Base-by-base conservation (phyloP, 2,888 invertebrate genomes). In the Ophion costatus region DNA sequence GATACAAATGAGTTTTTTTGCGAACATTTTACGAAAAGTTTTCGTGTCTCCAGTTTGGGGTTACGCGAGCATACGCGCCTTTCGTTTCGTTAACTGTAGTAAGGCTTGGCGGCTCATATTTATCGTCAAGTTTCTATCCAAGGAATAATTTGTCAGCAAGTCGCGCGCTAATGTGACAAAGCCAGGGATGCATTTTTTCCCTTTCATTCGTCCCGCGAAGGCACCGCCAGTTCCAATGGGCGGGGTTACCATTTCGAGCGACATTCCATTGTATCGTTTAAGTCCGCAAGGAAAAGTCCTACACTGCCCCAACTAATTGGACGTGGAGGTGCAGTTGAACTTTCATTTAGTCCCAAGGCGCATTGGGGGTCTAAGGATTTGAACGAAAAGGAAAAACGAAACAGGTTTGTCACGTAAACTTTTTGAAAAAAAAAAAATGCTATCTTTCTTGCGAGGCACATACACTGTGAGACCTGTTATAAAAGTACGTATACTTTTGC, bases 291-390 rank as follows among this genome's bases (percentile, higher is more conserved):
- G 64, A 59, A 77, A 77, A 73, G 66, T 73, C 67, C 45, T 17
- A 57, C 71, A 51, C 73, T 38, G 70, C 38, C 20, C 11, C 33
- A 4, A 70, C 42, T 51, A 24, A 78, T 74, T 67, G n/a, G 56
- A 73, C 56, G 51, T 56, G 38, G 24, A 64, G 51, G 38, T 59
- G 57, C 38, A 29, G 24, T 76, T 67, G 42, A 69, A 83, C 81
- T 84, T 84, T 84, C 77, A 57, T 84, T 74, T 24, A 66, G 33
- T 77, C 22, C 51, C 67, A 20, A 11, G 29, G 22, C 57, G 10
- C 14, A 17, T 14, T 51, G 14, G 9, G 7, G 7, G 24, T 57
- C 17, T 11, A 56, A 22, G n/a, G 71, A 33, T n/a, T 2, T 17
- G 3, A n/a, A 24, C 45, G 29, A 51, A 67, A 38, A 61, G 51